Conservation (phyloP, 2,797 vertebrate genomes). For the Tenualosa ilisha region DNA sequence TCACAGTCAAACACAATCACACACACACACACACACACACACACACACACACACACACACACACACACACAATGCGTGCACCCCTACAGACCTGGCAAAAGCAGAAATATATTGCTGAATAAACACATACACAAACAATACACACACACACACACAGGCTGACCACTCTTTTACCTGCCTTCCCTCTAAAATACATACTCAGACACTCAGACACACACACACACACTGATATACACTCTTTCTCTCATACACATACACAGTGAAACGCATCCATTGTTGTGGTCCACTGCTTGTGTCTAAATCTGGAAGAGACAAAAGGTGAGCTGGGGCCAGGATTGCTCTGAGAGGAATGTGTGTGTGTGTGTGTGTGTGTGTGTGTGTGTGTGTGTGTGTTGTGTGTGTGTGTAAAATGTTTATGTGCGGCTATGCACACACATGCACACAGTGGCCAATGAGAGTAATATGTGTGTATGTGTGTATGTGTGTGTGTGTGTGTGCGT, state of each 20-base stretch:
- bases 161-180: neutral
- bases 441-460: too few species aligned
- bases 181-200: too few species aligned
- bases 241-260: neutral
- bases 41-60: neutral
- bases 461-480: too few species aligned
- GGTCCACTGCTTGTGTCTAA: neutral
- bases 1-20: neutral
- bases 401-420: too few species aligned
- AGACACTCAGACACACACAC: neutral
- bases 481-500: too few species aligned
- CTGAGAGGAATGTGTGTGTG: neutral
- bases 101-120: conserved; percentile 4
- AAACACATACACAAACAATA: neutral
- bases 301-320: neutral
- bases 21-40: conserved; percentile 8
- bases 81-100: neutral
- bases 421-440: too few species aligned
- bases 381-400: neutral
- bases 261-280: neutral
- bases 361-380: neutral
- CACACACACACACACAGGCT: neutral
- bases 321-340: neutral
- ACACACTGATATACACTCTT: neutral
- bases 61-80: neutral